phyloP scores from a whole-genome alignment of 2,113 vertebrate genomes.

The Rallus limicola region DNA sequence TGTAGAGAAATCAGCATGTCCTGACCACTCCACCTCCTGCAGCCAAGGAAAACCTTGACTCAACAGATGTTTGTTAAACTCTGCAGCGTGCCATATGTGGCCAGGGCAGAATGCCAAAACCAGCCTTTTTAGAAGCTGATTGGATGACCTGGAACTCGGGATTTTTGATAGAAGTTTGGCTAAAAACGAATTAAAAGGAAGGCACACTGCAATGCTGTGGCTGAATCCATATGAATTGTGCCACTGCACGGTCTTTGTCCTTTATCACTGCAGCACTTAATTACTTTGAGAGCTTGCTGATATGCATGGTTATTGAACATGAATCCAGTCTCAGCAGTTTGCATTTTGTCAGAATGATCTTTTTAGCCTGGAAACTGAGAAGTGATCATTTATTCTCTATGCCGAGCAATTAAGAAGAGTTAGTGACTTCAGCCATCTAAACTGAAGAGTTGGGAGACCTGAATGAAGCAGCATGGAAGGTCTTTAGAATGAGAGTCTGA shows the following conservation, averaged over 20 bases:
- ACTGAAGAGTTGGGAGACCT: not conserved
- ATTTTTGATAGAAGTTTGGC: not conserved
- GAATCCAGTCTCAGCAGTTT: not conserved
- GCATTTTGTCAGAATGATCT: constrained; percentile 2
- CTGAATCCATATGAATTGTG: not conserved
- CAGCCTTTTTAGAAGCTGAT: not conserved
- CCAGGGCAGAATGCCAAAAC: not conserved
- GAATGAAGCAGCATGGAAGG: not conserved
- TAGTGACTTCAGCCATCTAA: not conserved
- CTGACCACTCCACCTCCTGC: not conserved
- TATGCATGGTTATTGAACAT: not conserved
- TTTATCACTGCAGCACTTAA: constrained; percentile 20
- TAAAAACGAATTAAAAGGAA: not conserved
- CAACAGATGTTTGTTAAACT: not conserved
- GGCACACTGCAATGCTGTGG: not conserved
- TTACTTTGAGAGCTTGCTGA: constrained; percentile 26
- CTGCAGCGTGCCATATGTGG: not conserved
- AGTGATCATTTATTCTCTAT: not conserved
- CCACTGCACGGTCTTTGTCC: not conserved
- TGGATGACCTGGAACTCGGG: not conserved
- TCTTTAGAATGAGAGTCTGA: not conserved
- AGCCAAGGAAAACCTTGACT: not conserved
- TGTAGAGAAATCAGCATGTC: not conserved
- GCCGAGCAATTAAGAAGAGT: not conserved
- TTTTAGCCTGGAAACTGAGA: not conserved